These are phyloP conservation scores for Pipistrellus kuhlii DNA, from an alignment of 2,797 vertebrate species.

Conservation along the genomic window DNA sequence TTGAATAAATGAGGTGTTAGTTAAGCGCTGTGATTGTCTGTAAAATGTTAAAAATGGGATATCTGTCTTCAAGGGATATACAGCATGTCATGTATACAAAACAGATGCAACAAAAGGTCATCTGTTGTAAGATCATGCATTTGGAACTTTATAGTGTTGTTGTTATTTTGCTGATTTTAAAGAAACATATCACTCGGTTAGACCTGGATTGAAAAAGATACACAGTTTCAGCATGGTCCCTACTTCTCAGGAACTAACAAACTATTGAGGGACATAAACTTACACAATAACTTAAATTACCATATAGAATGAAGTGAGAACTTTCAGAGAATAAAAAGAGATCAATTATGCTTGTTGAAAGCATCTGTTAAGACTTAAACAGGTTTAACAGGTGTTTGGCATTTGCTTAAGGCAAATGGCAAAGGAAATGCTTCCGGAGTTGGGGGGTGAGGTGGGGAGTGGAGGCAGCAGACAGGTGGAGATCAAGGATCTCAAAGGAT, in stretches of 20 bases:
- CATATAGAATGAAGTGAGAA: conserved; percentile 25
- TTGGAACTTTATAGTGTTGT: neutral
- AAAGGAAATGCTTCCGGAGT: neutral
- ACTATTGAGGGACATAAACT: conserved; percentile 2
- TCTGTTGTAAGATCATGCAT: neutral
- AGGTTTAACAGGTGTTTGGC: neutral
- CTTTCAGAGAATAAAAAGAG: neutral
- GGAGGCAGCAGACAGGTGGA: neutral
- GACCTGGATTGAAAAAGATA: neutral
- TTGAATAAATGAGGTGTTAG: neutral
- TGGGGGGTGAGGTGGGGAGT: too few species aligned
- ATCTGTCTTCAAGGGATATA: neutral
- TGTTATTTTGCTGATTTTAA: conserved; percentile 14
- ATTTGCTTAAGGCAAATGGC: neutral
- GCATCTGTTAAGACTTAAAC: neutral
- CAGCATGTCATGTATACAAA: neutral
- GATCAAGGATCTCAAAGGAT: neutral
- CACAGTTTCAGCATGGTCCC: neutral
- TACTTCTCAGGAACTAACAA: conserved; percentile 18
- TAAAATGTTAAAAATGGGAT: neutral
- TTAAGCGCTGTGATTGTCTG: neutral
- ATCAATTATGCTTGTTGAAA: neutral
- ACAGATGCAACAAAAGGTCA: neutral
- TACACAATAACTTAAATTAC: conserved; percentile 18
- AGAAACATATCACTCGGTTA: neutral